Evolutionary conservation across 2,888 invertebrate species (phyloP).

Genomic region (Venusia cambrica): DNA sequence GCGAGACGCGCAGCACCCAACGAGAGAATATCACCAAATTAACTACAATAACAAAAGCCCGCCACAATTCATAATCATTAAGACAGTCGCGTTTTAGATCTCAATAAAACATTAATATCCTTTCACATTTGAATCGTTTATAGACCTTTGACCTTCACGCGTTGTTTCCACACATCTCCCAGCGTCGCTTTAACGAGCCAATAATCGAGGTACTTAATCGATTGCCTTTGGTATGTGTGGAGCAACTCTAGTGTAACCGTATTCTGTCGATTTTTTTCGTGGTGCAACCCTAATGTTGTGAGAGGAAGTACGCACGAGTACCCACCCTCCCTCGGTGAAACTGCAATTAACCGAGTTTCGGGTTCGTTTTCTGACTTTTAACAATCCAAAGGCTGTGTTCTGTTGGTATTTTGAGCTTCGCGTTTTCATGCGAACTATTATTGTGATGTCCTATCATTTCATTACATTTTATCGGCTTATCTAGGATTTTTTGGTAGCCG

Average conservation of each 20-base stretch:
- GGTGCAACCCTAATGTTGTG: constrained; percentile 35
- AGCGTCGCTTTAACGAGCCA: constrained; percentile 41
- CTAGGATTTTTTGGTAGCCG: too few relatives aligned
- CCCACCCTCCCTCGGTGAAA: constrained; percentile 44
- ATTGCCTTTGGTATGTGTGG: constrained; percentile 40
- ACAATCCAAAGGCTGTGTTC: too few relatives aligned
- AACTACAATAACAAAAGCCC: too few relatives aligned
- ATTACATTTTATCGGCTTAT: too few relatives aligned
- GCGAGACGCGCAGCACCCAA: too few relatives aligned
- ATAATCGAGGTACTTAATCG: constrained; percentile 26
- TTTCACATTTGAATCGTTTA: constrained; percentile 43
- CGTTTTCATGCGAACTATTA: too few relatives aligned
- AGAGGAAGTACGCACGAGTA: constrained; percentile 54
- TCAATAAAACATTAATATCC: constrained; percentile 39
- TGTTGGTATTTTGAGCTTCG: too few relatives aligned
- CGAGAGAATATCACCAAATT: too few relatives aligned
- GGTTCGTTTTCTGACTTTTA: constrained; percentile 12
- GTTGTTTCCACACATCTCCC: constrained; percentile 48
- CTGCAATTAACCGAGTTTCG: constrained; percentile 12
- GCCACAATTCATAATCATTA: too few relatives aligned
- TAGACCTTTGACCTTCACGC: constrained; percentile 45
- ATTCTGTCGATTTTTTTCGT: constrained; percentile 32
- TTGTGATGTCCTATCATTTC: too few relatives aligned
- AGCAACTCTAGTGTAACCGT: constrained; percentile 31
- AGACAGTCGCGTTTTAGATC: constrained; percentile 27